Base-by-base conservation (phyloP, 1,140 invertebrate species). In the Neelides sp. region DNA sequence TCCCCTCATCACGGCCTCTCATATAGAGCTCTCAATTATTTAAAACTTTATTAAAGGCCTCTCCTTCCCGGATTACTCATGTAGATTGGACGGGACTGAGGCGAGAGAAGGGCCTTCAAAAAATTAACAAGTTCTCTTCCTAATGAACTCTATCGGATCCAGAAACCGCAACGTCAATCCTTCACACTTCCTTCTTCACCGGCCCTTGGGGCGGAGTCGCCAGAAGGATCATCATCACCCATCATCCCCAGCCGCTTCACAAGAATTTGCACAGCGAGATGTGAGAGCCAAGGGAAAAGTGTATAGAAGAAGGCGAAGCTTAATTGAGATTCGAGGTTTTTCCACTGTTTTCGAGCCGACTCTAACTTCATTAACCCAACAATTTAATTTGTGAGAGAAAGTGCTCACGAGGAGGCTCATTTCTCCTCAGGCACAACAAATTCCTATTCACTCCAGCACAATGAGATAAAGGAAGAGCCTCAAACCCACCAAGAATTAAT, bases 1-100 rank as follows among this genome's bases (percentile, higher is more conserved):
- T 53, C 52, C 52, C 52, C 52, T 54, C 41, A n/a, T n/a, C n/a
- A 23, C 39, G 45, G 52, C 43, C 47, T 49, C 47, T n/a, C n/a
- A n/a, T n/a, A 54, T 54, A 49, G 40, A 48, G 40, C 49, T 48
- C 52, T 54, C 46, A 54, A 54, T 54, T 54, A 54, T 54, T 54
- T 54, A 54, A 54, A 54, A 54, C 52, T 54, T 54, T 54, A 54
- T 54, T 54, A 54, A 23, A 48, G 28, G 47, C 39, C 48, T 40
- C 51, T 53, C 51, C 51, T 53, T 53, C 28, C 28, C 40, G 7
- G n/a, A 5, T 32, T 13, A 8, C 28, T 32, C 28, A 8, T 13
- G n/a, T n/a, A n/a, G n/a, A n/a, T n/a, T n/a, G n/a, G n/a, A n/a
- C n/a, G n/a, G n/a, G n/a, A n/a, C n/a, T n/a, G n/a, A n/a, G n/a